These are phyloP conservation scores for Pachycephus smyrnensis DNA, from an alignment of 2,888 invertebrate species.

Conservation along the genomic window DNA sequence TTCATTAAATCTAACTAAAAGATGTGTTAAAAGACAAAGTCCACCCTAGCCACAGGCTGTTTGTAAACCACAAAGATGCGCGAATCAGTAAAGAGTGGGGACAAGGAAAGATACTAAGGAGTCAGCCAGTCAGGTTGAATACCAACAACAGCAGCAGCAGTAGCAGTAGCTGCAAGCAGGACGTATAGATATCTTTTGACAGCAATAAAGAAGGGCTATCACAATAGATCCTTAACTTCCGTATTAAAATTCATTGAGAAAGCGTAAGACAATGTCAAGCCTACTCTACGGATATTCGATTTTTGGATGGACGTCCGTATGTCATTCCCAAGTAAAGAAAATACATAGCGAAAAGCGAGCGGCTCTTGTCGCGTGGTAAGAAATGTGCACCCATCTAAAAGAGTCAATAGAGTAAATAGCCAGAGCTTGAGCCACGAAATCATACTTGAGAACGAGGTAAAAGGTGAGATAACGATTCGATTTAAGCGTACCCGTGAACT, in stretches of 20 bases:
- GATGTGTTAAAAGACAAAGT: constrained; percentile 4
- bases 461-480: constrained; percentile 23
- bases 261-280: background rate
- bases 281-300: background rate
- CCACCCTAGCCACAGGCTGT: background rate
- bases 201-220: background rate
- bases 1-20: constrained; percentile 8
- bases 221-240: background rate
- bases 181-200: background rate
- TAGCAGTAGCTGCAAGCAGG: background rate
- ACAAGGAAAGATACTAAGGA: background rate
- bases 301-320: background rate
- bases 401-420: background rate
- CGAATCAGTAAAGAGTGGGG: background rate
- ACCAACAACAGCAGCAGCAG: background rate
- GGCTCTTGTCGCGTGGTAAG: background rate
- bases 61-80: background rate
- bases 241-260: background rate
- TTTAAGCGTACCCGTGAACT: constrained; percentile 84
- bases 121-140: background rate
- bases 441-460: background rate
- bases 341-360: background rate
- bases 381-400: background rate
- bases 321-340: background rate
- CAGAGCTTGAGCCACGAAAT: background rate